Base-by-base conservation (phyloP, 1,140 invertebrate species). In the Adelges cooleyi region DNA sequence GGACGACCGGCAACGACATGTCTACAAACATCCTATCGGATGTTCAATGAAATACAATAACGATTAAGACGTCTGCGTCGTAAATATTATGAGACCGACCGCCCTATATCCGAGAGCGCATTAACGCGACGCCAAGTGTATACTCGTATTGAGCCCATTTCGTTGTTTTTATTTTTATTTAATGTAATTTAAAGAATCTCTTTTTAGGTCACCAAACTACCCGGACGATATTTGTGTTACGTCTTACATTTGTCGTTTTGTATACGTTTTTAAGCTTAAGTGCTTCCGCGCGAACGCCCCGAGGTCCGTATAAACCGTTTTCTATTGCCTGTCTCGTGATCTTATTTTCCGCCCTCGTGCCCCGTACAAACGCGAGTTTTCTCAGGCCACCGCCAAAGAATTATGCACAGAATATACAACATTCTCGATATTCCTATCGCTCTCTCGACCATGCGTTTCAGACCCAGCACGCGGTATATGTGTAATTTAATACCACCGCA, bases 21-120 rank as follows among this genome's bases (percentile, higher is more conserved):
- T 17, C 1, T 2, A 17, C 13, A 15, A 5, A 11, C 13, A 17
- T 15, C 8, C 8, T 44, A 44, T 44, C 20, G 6, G 11, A 44
- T 17, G 20, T n/a, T 44, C 40, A 17, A 44, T 44, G 15, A 44
- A 44, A 44, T 33, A 52, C 17, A 18, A 18, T 52, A 29, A 17
- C 25, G 27, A 52, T 52, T 52, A 52, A 52, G 33, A 52, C 18
- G 50, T 52, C 50, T 52, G 25, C 27, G 25, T 52, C 50, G 50
- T 52, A 52, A 52, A 52, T 51, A 52, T 52, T 51, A 8, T 5
- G n/a, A n/a, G n/a, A 18, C 23, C 15, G 50, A 52, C 27, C 33
- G 50, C 25, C 20, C 27, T 52, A 5, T 8, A 3, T 18, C 17
- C n/a, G n/a, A n/a, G n/a, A n/a, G 25, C n/a, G 40, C 13, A 44